phyloP scores from a whole-genome alignment of 1,140 invertebrate species.

The Riptortus pedestris region DNA sequence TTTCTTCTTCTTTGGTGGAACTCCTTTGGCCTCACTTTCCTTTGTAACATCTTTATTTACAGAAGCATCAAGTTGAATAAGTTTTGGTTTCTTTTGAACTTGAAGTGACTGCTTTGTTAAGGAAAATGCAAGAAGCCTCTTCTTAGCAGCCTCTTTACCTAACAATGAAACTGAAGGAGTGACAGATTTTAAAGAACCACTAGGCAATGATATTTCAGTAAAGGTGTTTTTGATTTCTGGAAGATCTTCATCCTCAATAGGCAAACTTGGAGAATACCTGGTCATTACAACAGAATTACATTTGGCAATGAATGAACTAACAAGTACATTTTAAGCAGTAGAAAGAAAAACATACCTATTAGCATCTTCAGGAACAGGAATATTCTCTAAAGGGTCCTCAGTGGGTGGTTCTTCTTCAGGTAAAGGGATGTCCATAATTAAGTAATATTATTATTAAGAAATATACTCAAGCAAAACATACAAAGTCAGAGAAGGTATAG shows the following conservation, averaged over 20 bases:
- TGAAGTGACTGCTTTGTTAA: slow-evolving; percentile 1
- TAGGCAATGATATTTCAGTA: slow-evolving; percentile 8
- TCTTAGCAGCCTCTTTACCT: slow-evolving; percentile 22
- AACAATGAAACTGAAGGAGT: slow-evolving; percentile 6
- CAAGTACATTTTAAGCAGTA: too few species aligned
- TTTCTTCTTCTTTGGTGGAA: neutral
- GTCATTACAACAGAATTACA: neutral
- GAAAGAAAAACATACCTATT: slow-evolving; percentile 4
- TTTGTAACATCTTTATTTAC: neutral
- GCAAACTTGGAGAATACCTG: slow-evolving; percentile 20
- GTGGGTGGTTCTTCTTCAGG: slow-evolving; percentile 34
- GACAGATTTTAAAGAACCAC: neutral
- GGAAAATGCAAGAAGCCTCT: slow-evolving; percentile 24
- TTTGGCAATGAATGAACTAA: neutral
- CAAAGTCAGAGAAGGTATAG: too few species aligned
- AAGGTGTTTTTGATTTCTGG: neutral
- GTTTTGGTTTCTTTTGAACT: neutral
- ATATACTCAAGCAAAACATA: too few species aligned
- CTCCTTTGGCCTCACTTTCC: neutral
- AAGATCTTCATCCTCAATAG: slow-evolving; percentile 17
- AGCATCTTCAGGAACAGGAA: slow-evolving; percentile 46
- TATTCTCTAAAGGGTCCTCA: slow-evolving; percentile 70
- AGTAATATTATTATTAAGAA: too few species aligned
- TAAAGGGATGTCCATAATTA: slow-evolving; percentile 5
- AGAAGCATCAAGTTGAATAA: neutral